Percentiles rank a stretch among this genome's conserved stretches.
phyloP scores from a whole-genome alignment of 2,888 invertebrate species.

The Psylliodes chrysocephalus region DNA sequence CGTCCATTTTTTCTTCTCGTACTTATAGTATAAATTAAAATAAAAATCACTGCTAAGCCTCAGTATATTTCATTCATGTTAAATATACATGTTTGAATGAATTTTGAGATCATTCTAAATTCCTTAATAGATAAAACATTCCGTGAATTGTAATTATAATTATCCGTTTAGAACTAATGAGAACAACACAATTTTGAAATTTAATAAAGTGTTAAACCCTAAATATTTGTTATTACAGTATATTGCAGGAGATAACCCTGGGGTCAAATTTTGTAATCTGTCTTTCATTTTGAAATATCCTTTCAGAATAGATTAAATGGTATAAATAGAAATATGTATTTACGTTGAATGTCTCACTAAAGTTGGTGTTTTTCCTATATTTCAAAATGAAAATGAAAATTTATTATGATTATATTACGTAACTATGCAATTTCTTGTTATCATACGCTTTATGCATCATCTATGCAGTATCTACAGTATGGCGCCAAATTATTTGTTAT shows the following conservation, averaged over 20 bases:
- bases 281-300: slow-evolving; percentile 13
- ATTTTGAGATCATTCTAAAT: not conserved
- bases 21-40: not conserved
- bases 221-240: not conserved
- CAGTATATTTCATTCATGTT: not conserved
- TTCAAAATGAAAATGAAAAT: not conserved
- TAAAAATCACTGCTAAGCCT: not conserved
- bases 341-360: not conserved
- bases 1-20: not conserved
- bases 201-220: not conserved
- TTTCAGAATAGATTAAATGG: not conserved
- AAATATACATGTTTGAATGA: not conserved
- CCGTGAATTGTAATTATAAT: not conserved
- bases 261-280: slow-evolving; percentile 12
- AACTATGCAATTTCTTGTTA: no score
- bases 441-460: no score
- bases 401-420: no score
- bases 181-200: slow-evolving; percentile 6
- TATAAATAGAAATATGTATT: not conserved
- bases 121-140: not conserved
- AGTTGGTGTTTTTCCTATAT: slow-evolving; percentile 7
- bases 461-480: no score
- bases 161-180: not conserved
- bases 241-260: slow-evolving; percentile 15
- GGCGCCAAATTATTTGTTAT: no score